Percentiles rank a stretch among this genome's conserved stretches.
Evolutionary conservation across 2,113 vertebrate species (phyloP).

Genomic region (Rhinoderma darwinii): DNA sequence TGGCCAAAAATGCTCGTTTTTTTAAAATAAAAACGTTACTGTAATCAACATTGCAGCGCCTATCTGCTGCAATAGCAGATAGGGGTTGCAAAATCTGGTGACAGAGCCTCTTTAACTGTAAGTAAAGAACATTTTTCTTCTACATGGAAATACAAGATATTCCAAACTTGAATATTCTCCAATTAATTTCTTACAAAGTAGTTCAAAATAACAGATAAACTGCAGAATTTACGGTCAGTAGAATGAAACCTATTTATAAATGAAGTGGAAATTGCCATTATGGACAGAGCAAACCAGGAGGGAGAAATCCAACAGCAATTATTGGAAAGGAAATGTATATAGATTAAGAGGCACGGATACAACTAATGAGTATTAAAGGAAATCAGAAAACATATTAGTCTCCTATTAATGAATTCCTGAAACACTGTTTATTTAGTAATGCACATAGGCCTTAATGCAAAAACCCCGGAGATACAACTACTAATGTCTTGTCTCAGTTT

Average conservation of each 20-base stretch:
- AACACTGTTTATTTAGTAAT: slow-evolving; percentile 38
- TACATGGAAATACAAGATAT: background rate
- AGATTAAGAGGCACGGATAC: slow-evolving; percentile 51
- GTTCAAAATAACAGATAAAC: slow-evolving; percentile 15
- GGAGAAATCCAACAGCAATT: slow-evolving; percentile 45
- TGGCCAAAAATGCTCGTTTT: no score
- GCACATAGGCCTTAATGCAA: slow-evolving; percentile 16
- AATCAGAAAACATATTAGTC: slow-evolving; percentile 54
- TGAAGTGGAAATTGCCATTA: slow-evolving; percentile 30
- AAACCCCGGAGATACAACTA: background rate
- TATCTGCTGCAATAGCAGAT: background rate
- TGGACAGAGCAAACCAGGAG: slow-evolving; percentile 37
- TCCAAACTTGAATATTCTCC: background rate
- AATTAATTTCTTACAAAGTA: slow-evolving; percentile 13
- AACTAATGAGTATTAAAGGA: slow-evolving; percentile 57
- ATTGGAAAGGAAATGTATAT: slow-evolving; percentile 58
- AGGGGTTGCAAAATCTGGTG: background rate
- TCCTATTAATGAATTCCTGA: slow-evolving; percentile 49
- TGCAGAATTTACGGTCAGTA: slow-evolving; percentile 25
- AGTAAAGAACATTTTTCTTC: background rate
- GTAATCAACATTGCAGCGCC: no score
- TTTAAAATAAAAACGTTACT: no score
- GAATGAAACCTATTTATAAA: slow-evolving; percentile 49
- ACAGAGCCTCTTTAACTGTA: background rate
- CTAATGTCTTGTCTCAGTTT: background rate